These are phyloP conservation scores for Oxytorus armatus DNA, from an alignment of 2,888 invertebrate species.

Conservation along the genomic window DNA sequence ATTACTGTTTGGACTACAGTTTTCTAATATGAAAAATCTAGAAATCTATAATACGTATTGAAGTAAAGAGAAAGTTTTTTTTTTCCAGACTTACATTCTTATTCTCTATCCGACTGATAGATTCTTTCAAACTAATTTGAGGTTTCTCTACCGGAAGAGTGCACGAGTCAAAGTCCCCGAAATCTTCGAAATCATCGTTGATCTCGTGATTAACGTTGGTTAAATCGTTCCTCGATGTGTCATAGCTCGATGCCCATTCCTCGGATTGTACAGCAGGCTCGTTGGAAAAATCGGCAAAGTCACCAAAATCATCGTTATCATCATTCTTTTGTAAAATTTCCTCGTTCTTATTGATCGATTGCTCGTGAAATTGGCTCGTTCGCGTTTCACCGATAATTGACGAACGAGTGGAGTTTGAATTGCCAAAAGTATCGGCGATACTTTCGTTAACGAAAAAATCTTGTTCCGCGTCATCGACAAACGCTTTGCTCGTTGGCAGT, in stretches of 20 bases:
- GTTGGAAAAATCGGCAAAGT: constrained; percentile 83
- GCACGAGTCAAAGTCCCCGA: constrained; percentile 86
- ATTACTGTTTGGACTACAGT: neutral
- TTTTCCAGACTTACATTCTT: constrained; percentile 78
- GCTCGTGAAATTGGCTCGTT: constrained; percentile 12
- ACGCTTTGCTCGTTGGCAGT: constrained; percentile 69
- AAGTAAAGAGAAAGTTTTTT: constrained; percentile 32
- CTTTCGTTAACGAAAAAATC: constrained; percentile 47
- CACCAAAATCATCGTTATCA: constrained; percentile 83
- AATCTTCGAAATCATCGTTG: constrained; percentile 84
- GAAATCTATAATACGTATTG: constrained; percentile 25
- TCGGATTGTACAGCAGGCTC: constrained; percentile 57
- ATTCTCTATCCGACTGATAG: constrained; percentile 80
- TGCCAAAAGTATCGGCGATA: constrained; percentile 14
- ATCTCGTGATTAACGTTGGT: constrained; percentile 41
- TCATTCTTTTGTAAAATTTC: constrained; percentile 13
- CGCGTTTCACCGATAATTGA: constrained; percentile 3
- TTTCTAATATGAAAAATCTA: constrained; percentile 21
- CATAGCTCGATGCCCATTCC: constrained; percentile 70
- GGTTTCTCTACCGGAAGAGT: constrained; percentile 73
- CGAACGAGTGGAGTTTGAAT: neutral
- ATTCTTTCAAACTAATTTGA: constrained; percentile 77
- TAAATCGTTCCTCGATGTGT: constrained; percentile 68
- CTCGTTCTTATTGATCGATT: constrained; percentile 11
- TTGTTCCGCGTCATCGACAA: constrained; percentile 56